Evolutionary conservation across 2,888 invertebrate species (phyloP).

Genomic region (Allolobophora icterica): DNA sequence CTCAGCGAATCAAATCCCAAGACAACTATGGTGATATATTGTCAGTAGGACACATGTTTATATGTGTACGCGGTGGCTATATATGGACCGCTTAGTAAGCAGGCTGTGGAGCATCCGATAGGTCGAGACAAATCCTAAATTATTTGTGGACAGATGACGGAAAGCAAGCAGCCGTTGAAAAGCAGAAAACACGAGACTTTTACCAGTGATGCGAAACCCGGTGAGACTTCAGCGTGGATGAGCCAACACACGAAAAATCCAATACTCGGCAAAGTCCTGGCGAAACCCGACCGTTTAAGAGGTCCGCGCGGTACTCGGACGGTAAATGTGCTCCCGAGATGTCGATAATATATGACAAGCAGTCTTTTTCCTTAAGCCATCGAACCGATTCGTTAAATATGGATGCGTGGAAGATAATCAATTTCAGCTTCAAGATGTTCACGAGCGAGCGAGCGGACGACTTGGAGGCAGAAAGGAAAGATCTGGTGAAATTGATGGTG

Average conservation of each 20-base stretch:
- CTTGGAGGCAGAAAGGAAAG: neutral
- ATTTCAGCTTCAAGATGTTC: neutral
- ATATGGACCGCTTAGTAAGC: neutral
- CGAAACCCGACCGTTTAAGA: slow-evolving; percentile 11
- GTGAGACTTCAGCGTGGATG: neutral
- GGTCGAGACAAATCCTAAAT: neutral
- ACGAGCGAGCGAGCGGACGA: neutral
- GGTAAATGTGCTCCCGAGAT: neutral
- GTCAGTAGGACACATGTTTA: neutral
- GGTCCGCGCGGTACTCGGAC: neutral
- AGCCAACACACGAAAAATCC: neutral
- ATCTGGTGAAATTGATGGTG: neutral
- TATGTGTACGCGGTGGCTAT: neutral
- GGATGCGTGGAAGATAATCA: neutral
- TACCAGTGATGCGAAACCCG: neutral
- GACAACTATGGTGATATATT: neutral
- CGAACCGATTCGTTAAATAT: slow-evolving; percentile 5
- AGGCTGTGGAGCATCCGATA: neutral
- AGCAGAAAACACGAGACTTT: neutral
- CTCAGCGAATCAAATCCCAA: neutral
- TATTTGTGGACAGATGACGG: neutral
- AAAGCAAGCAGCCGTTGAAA: neutral
- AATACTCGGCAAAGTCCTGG: neutral
- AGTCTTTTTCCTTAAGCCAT: neutral
- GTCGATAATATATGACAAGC: neutral